phyloP scores from a whole-genome alignment of 2,113 vertebrate species.

The Microtus pennsylvanicus region DNA sequence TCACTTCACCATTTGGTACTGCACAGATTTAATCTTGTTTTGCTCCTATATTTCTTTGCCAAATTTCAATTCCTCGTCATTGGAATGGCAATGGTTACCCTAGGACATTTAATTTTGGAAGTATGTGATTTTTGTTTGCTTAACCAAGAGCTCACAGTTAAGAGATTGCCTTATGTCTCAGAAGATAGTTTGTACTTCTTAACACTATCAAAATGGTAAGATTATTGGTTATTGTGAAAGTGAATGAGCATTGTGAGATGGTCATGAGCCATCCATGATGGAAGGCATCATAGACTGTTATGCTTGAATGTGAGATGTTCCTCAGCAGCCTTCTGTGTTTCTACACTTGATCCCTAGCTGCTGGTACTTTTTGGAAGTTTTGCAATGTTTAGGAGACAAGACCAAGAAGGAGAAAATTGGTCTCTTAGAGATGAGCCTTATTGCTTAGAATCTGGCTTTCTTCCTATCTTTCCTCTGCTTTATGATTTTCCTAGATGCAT shows the following conservation, averaged over 20 bases:
- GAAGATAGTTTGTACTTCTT: background rate
- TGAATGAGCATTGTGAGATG: background rate
- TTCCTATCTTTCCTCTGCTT: background rate
- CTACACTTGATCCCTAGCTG: background rate
- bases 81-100: background rate
- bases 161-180: background rate
- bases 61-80: background rate
- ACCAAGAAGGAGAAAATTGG: no score
- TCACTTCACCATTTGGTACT: background rate
- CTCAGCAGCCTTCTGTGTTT: background rate
- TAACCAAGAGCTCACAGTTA: background rate
- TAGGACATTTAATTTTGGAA: background rate
- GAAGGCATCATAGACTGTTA: background rate
- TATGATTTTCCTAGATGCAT: background rate
- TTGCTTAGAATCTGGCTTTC: background rate
- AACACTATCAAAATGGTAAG: background rate
- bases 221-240: background rate
- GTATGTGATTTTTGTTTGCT: background rate
- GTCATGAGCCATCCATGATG: background rate
- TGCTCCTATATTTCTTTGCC: background rate
- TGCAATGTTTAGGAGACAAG: no score
- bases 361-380: background rate
- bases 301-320: background rate
- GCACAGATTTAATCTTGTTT: background rate
- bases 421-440: background rate